Conservation (phyloP, 2,797 vertebrate species). For the Rhincodon typus region DNA sequence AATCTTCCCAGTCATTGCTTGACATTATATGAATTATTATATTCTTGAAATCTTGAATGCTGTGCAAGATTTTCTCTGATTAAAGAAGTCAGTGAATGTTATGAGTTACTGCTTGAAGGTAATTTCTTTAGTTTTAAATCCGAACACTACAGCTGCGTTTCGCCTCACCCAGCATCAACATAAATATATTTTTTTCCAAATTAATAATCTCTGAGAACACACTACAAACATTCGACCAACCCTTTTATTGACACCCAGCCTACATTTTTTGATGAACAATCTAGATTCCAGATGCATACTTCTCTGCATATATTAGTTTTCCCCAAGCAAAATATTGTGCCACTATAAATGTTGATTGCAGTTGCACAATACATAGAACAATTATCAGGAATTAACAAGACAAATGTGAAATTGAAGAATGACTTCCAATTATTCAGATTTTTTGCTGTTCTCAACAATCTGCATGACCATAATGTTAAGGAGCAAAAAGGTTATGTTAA, state of each 20-base stretch:
- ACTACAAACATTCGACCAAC: background rate
- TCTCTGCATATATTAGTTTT: background rate
- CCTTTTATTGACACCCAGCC: background rate
- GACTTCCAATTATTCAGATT: background rate
- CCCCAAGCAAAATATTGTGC: background rate
- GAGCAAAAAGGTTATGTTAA: background rate
- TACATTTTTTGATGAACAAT: background rate
- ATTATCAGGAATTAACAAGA: background rate
- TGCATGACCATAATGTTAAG: background rate
- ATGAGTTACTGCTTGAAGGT: background rate
- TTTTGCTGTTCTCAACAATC: background rate
- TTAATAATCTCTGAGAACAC: background rate
- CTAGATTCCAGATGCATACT: too few species aligned
- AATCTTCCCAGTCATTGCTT: conserved; percentile 8
- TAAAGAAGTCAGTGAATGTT: background rate
- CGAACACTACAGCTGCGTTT: background rate
- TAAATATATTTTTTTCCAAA: background rate
- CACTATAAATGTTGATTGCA: background rate
- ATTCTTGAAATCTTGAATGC: background rate
- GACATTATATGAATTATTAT: conserved; percentile 16
- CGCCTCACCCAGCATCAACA: background rate
- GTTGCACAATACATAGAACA: background rate
- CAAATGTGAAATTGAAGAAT: background rate
- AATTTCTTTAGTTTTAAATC: background rate
- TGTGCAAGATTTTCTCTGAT: background rate